These are phyloP conservation scores for Blastobasis lacticolella DNA, from an alignment of 2,888 invertebrate genomes.

Conservation along the genomic window DNA sequence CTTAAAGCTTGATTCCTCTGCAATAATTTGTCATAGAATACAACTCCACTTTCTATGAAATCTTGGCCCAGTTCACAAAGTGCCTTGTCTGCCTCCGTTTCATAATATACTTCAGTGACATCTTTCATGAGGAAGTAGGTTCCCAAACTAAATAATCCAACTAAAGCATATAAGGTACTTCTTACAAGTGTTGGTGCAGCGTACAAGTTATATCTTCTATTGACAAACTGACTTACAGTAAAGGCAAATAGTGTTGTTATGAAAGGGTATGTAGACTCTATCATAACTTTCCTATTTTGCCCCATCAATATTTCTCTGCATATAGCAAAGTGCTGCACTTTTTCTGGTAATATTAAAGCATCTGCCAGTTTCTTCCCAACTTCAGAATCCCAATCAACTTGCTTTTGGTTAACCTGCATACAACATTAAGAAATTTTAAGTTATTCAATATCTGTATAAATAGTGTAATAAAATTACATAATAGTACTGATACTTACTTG, in stretches of 20 bases:
- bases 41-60: constrained; percentile 81
- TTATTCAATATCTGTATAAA: too few relatives aligned
- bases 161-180: constrained; percentile 64
- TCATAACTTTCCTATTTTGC: constrained; percentile 72
- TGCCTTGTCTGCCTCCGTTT: constrained; percentile 76
- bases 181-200: constrained; percentile 63
- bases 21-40: constrained; percentile 83
- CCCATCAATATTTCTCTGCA: constrained; percentile 81
- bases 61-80: constrained; percentile 75
- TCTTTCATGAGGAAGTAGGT: constrained; percentile 80
- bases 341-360: constrained; percentile 82
- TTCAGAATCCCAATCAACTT: constrained; percentile 78
- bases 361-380: constrained; percentile 77
- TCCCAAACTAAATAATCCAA: constrained; percentile 72
- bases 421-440: too few relatives aligned
- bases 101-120: constrained; percentile 75
- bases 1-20: constrained; percentile 83
- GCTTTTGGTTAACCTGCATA: constrained; percentile 74
- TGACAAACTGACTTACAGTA: constrained; percentile 64
- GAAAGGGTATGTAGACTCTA: constrained; percentile 72
- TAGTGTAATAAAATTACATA: neutral
- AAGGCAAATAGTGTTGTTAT: constrained; percentile 66
- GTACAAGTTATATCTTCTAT: constrained; percentile 71
- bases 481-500: constrained; percentile 38
- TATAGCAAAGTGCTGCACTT: constrained; percentile 86